Evolutionary conservation across 37 sponge, comb jelly and placozoan genomes (phyloP).

Genomic region (Geodia barretti): DNA sequence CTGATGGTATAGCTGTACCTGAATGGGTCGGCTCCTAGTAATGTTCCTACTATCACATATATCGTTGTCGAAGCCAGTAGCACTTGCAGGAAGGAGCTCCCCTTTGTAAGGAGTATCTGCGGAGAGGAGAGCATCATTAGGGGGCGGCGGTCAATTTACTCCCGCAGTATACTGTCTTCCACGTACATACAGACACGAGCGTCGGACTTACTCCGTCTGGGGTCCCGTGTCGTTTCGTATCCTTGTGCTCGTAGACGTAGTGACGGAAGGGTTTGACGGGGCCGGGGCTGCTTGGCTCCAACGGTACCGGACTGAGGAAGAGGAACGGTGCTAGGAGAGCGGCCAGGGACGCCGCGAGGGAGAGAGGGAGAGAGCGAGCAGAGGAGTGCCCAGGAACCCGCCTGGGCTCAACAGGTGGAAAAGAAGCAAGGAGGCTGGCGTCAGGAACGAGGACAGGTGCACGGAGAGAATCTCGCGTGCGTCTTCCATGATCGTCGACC

Average conservation of each 20-base stretch:
- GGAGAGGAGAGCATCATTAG: neutral
- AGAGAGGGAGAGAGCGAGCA: neutral
- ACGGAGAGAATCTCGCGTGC: neutral
- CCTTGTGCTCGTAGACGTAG: too few species aligned
- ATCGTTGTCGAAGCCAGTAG: neutral
- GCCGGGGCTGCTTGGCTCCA: neutral
- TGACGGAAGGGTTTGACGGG: neutral
- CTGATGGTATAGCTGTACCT: too few species aligned
- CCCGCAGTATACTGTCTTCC: neutral
- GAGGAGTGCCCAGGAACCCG: conserved; percentile 24
- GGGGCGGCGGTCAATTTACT: too few species aligned
- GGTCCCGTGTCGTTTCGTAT: too few species aligned
- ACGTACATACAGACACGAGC: neutral
- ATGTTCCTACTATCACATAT: conserved; percentile 1
- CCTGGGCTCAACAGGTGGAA: conserved; percentile 37
- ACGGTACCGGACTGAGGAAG: neutral
- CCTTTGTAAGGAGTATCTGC: neutral
- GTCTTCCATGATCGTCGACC: neutral
- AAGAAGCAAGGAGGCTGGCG: neutral
- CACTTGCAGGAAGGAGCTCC: neutral
- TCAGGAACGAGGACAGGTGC: neutral
- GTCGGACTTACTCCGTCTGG: neutral
- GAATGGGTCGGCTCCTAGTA: conserved; percentile 14
- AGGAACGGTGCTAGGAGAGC: conserved; percentile 7
- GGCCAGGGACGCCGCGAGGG: neutral